These are phyloP conservation scores for Tilapia sparmanii DNA, from an alignment of 2,113 vertebrate species.

Conservation along the genomic window DNA sequence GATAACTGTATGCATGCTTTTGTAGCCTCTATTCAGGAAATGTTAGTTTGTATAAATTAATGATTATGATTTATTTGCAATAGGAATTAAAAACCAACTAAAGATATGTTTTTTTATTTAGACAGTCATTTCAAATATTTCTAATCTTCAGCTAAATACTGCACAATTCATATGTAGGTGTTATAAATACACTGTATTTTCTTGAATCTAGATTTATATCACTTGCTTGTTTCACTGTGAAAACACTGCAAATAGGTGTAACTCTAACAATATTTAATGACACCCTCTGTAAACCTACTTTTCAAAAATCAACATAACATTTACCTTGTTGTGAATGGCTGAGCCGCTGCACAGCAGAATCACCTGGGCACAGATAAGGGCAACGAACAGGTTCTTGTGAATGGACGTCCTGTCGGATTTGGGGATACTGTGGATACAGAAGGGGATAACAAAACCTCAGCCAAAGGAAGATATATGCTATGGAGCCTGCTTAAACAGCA, in stretches of 20 bases:
- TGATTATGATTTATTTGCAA: not conserved
- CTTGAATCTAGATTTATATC: not conserved
- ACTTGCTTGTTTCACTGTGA: not conserved
- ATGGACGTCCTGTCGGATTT: slow-evolving; percentile 76
- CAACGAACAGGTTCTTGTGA: slow-evolving; percentile 75
- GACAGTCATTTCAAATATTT: not conserved
- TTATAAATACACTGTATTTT: not conserved
- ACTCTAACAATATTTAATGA: not conserved
- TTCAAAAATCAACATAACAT: not conserved
- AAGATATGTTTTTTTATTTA: not conserved
- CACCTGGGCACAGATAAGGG: slow-evolving; percentile 75
- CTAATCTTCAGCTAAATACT: not conserved
- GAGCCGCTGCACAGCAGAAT: slow-evolving; percentile 77
- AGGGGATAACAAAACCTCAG: not conserved
- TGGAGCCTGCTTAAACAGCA: not conserved
- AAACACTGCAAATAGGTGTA: not conserved
- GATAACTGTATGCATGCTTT: not conserved
- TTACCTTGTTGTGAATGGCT: slow-evolving; percentile 74
- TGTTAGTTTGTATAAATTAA: not conserved
- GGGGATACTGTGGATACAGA: slow-evolving; percentile 64
- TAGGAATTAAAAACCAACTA: not conserved
- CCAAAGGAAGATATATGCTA: not conserved
- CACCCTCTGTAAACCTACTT: not conserved
- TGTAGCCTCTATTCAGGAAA: fast-evolving
- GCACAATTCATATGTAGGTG: not conserved